phyloP scores from a whole-genome alignment of 2,113 vertebrate genomes.

The Halcyon senegalensis region DNA sequence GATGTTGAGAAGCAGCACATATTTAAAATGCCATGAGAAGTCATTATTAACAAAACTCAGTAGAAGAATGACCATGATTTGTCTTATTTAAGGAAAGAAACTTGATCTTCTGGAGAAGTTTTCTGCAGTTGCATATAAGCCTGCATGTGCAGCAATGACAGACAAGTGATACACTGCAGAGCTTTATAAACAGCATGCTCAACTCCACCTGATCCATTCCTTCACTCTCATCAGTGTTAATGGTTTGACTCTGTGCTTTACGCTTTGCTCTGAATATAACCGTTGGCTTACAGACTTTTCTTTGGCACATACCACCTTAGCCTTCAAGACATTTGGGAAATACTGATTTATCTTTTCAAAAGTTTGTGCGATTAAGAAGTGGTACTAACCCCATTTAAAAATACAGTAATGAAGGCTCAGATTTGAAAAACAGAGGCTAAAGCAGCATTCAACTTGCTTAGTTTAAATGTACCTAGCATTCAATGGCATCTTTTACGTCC shows the following conservation, averaged over 20 bases:
- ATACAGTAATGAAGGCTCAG: background rate
- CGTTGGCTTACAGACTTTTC: background rate
- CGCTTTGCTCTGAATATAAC: background rate
- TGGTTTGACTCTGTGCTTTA: background rate
- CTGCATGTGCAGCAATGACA: background rate
- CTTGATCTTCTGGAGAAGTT: background rate
- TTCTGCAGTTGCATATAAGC: background rate
- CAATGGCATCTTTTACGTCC: background rate
- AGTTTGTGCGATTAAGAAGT: background rate
- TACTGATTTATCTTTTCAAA: background rate
- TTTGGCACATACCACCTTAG: background rate
- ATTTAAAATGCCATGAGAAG: background rate
- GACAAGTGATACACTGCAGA: background rate
- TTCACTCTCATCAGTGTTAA: background rate
- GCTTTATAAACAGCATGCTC: background rate
- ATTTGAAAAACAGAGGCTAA: background rate
- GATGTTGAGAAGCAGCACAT: background rate
- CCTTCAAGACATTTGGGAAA: background rate
- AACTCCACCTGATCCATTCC: background rate
- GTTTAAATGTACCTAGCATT: background rate
- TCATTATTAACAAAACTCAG: background rate
- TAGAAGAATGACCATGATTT: background rate
- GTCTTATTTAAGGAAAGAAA: background rate
- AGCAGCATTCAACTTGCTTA: background rate
- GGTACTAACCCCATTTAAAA: background rate